Evolutionary conservation across 2,113 vertebrate genomes (phyloP), one percentile per base, ranked within the genome.

Genomic region (Condylura cristata): DNA sequence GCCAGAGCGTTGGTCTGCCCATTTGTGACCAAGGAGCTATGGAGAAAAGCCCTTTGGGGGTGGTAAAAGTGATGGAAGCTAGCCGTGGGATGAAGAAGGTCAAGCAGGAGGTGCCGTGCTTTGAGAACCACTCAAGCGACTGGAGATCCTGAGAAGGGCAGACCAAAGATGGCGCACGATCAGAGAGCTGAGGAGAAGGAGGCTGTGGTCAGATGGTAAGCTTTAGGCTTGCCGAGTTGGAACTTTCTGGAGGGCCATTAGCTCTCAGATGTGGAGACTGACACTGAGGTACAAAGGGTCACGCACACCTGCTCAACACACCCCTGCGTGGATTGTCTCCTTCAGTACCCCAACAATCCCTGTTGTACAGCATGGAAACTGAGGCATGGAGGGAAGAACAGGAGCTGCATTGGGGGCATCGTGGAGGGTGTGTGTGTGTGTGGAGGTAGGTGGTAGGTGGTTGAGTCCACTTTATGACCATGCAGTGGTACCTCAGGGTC

Each of bases 191-290:
- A 66, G 84, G 91, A 72, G 76, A 90, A n/a, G 39, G 18, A 39
- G 16, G 32, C 32, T 32, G 28, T 22, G 17, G 28, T 58, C 68
- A 81, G 71, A 53, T 32, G 4, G 68, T 58, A 39, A 32, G 72
- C 61, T 56, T 94, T 61, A 70, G 56, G 68, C 93, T 61, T 93
- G 85, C 32, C 78, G 34, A 90, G 80, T 32, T 34, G 51, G 85
- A 72, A 37, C 30, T 39, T 91, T 81, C 51, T 91, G 60, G 22
- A 34, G 20, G 79, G 51, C 7, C 32, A 4, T 34, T 3, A 16
- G 2, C 18, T 14, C 7, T 41, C 46, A 76, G n/a, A 37, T 26
- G 10, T 86, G 75, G 32, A 30, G 14, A 11, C 53, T 32, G 60
- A 76, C 5, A 9, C 18, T 2, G 7, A 58, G 56, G 61, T 76